Conservation (phyloP, 2,888 invertebrate genomes). For the Leucozona laternaria region DNA sequence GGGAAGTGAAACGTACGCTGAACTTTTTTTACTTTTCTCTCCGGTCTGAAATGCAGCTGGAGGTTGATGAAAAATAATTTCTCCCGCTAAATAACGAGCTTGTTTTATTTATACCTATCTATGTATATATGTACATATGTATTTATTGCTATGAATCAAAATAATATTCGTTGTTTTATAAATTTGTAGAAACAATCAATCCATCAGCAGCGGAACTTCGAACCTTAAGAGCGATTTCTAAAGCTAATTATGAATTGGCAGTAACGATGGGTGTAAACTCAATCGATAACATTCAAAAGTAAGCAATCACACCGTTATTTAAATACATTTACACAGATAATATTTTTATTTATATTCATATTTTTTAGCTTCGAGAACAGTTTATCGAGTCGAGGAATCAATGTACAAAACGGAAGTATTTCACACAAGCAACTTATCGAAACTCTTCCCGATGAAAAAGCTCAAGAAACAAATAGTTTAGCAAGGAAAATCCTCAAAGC, state of each 20-base stretch:
- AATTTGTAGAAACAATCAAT: slow-evolving; percentile 9
- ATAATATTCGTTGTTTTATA: background rate
- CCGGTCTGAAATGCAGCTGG: no score
- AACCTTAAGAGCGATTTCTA: slow-evolving; percentile 40
- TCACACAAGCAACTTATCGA: slow-evolving; percentile 82
- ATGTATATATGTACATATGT: no score
- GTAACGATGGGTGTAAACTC: slow-evolving; percentile 65
- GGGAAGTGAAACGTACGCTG: no score
- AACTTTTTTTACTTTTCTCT: no score
- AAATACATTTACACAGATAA: background rate
- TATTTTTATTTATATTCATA: background rate
- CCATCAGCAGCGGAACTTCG: slow-evolving; percentile 21
- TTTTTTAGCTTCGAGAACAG: slow-evolving; percentile 80
- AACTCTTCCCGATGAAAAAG: slow-evolving; percentile 79
- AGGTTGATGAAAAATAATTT: no score
- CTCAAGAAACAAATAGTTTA: slow-evolving; percentile 79
- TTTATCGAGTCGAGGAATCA: slow-evolving; percentile 79
- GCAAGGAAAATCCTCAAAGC: slow-evolving; percentile 81
- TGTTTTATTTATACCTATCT: no score
- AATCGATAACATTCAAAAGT: slow-evolving; percentile 55
- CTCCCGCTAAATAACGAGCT: no score
- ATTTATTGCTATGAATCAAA: background rate
- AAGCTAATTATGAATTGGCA: slow-evolving; percentile 46
- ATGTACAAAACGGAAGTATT: slow-evolving; percentile 80
- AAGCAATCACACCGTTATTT: background rate